Percentiles rank a stretch among this genome's conserved stretches.
Conservation (phyloP, 2,888 invertebrate genomes). For the Latrodectus elegans region DNA sequence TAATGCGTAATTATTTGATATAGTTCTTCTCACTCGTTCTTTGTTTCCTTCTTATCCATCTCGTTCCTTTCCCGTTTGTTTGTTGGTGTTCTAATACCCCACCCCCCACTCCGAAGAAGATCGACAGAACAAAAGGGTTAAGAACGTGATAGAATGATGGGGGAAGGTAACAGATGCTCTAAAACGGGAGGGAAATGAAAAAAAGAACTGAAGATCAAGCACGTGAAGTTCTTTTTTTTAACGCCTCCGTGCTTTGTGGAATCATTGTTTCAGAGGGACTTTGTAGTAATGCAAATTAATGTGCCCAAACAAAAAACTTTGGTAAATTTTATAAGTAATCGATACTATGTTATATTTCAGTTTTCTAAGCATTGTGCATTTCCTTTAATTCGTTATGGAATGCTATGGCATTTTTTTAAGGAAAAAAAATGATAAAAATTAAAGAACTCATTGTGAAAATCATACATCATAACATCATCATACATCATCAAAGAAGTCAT, state of each 20-base stretch:
- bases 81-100: not conserved
- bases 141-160: slow-evolving; percentile 51
- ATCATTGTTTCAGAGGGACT: not conserved
- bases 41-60: slow-evolving; percentile 9
- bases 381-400: no score
- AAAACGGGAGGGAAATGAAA: not conserved
- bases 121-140: slow-evolving; percentile 57
- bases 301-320: no score
- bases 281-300: not conserved
- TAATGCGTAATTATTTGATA: slow-evolving; percentile 45
- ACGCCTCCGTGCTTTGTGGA: not conserved
- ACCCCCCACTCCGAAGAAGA: slow-evolving; percentile 2
- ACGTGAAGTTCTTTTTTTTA: not conserved
- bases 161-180: not conserved
- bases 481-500: no score
- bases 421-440: no score
- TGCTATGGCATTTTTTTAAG: no score
- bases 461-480: no score
- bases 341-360: no score
- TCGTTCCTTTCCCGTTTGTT: not conserved
- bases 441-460: no score
- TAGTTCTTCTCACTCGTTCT: slow-evolving; percentile 8
- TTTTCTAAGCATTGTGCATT: no score
- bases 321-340: no score
- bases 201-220: not conserved